Evolutionary conservation across 2,797 vertebrate species (phyloP).

Genomic region (Erethizon dorsatum): DNA sequence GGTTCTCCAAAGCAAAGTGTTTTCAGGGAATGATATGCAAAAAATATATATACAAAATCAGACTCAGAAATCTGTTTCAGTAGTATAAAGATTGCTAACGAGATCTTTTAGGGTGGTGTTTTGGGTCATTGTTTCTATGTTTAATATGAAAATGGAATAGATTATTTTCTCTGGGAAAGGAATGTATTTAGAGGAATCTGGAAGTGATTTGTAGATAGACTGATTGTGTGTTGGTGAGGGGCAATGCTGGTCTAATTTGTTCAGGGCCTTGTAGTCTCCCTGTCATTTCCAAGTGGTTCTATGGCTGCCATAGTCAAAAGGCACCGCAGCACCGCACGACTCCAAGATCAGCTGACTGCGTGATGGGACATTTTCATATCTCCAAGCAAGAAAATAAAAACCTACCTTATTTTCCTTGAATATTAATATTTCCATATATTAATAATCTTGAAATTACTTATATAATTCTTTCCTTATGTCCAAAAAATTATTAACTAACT

Average conservation of each 20-base stretch:
- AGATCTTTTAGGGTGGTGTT: background rate
- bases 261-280: background rate
- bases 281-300: background rate
- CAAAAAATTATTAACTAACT: background rate
- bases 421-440: background rate
- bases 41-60: background rate
- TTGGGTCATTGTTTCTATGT: background rate
- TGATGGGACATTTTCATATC: background rate
- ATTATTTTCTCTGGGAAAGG: background rate
- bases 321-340: accelerated
- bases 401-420: background rate
- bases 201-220: background rate
- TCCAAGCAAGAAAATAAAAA: background rate
- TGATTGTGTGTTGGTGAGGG: background rate
- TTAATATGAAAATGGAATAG: conserved; percentile 23
- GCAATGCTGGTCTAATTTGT: background rate
- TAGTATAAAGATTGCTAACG: background rate
- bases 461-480: background rate
- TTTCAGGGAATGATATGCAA: background rate
- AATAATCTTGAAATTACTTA: background rate
- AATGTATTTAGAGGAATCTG: background rate
- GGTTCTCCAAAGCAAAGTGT: conserved; percentile 31
- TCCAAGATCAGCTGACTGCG: background rate
- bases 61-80: background rate
- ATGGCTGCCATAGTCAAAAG: background rate